Percentiles rank a stretch among this genome's conserved stretches.
phyloP scores from a whole-genome alignment of 2,888 invertebrate genomes.

The Galeruca laticollis region DNA sequence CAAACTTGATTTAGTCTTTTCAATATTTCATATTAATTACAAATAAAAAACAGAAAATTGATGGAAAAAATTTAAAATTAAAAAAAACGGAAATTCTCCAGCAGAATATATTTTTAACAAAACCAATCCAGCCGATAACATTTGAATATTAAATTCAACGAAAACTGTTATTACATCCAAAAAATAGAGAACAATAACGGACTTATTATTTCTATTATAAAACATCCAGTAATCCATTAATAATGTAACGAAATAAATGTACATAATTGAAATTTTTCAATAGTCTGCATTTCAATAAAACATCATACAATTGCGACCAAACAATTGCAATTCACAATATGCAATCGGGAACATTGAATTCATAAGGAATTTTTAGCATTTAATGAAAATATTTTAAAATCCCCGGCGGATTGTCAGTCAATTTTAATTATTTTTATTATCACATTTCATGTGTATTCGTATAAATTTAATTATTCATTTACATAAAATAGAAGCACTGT shows the following conservation, averaged over 20 bases:
- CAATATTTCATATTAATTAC: too few relatives aligned
- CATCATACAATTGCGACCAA: not conserved
- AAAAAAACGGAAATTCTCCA: not conserved
- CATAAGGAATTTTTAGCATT: not conserved
- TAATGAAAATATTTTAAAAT: constrained; percentile 8
- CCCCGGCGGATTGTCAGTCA: not conserved
- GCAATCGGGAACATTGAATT: not conserved
- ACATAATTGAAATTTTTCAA: constrained; percentile 6
- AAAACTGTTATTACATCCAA: constrained; percentile 1
- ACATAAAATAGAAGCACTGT: not conserved
- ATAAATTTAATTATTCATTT: not conserved
- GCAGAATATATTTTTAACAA: not conserved
- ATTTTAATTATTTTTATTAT: not conserved
- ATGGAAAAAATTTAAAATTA: not conserved
- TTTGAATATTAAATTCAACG: not conserved
- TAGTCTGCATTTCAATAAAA: not conserved
- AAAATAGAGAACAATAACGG: not conserved
- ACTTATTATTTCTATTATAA: not conserved
- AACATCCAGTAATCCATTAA: constrained; percentile 10
- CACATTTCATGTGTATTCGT: not conserved
- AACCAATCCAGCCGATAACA: not conserved
- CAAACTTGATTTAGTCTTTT: too few relatives aligned
- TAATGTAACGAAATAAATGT: constrained; percentile 1
- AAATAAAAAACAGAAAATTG: not conserved
- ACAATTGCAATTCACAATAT: constrained; percentile 10